Conservation (phyloP, 2,797 vertebrate genomes). For the Sylvilagus floridanus region DNA sequence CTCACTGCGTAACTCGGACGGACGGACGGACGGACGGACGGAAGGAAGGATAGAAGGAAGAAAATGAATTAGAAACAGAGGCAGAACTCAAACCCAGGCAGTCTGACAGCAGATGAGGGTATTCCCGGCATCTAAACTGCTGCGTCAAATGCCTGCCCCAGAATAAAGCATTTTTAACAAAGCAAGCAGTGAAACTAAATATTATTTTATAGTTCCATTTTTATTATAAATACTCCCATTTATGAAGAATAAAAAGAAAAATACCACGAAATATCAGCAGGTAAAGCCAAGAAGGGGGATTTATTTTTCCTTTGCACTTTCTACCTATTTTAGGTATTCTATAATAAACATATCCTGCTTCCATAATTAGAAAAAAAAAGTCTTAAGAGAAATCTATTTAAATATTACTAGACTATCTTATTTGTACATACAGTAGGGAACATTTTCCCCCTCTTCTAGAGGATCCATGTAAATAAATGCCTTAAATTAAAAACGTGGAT, state of each 20-base stretch:
- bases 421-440: background rate
- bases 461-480: background rate
- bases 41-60: no score
- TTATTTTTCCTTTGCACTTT: background rate
- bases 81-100: no score
- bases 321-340: background rate
- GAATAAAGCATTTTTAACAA: background rate
- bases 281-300: background rate
- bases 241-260: slow-evolving; percentile 3
- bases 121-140: no score
- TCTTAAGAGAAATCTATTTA: slow-evolving; percentile 12
- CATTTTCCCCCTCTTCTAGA: background rate
- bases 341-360: background rate
- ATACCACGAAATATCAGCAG: background rate
- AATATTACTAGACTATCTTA: background rate
- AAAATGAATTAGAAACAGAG: no score
- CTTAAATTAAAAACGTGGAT: background rate
- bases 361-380: slow-evolving; percentile 30
- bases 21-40: no score
- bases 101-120: no score
- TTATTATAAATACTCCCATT: slow-evolving; percentile 47
- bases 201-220: slow-evolving; percentile 26
- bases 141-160: background rate
- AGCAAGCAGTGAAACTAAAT: background rate
- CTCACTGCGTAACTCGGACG: no score